These are phyloP conservation scores for Halcyon malimbica DNA, from an alignment of 2,113 vertebrate genomes.

Conservation along the genomic window DNA sequence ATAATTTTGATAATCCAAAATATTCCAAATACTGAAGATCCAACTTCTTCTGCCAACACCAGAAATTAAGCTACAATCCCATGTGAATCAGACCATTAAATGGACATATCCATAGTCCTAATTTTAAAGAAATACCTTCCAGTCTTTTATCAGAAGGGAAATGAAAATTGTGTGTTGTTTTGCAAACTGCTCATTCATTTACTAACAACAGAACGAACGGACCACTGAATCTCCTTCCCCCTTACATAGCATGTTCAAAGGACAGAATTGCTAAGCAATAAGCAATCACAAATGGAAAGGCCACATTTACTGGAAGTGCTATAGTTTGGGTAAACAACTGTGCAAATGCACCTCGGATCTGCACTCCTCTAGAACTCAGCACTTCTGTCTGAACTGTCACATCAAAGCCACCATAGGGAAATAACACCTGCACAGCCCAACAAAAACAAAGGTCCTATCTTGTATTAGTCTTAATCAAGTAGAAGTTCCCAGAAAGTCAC, in stretches of 20 bases:
- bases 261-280: neutral
- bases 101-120: neutral
- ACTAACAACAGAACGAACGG: neutral
- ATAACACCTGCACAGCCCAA: neutral
- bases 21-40: neutral
- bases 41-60: neutral
- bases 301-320: neutral
- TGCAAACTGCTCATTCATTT: neutral
- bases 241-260: neutral
- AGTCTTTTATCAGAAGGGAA: neutral
- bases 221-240: neutral
- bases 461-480: neutral
- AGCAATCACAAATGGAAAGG: neutral
- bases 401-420: neutral
- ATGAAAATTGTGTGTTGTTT: neutral
- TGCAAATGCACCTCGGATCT: neutral
- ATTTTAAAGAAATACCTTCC: neutral
- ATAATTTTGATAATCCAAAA: neutral
- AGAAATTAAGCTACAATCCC: neutral
- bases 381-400: neutral
- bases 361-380: neutral
- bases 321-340: neutral
- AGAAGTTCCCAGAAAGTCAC: neutral
- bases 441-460: neutral
- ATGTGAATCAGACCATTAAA: neutral